Evolutionary conservation across 2,113 vertebrate species (phyloP).

Genomic region (Sinocyclocheilus grahami): DNA sequence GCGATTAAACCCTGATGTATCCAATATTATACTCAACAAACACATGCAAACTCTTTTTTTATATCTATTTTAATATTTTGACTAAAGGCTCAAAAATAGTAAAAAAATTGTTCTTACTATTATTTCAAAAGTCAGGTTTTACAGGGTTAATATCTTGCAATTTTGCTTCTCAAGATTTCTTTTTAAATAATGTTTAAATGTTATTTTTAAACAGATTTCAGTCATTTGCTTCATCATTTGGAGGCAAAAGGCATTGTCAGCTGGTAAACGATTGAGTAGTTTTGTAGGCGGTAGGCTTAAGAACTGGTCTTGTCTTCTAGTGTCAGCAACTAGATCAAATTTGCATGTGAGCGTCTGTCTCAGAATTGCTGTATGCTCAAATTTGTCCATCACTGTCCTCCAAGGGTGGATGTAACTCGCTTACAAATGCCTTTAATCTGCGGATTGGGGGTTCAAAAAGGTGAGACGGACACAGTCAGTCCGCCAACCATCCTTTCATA

Average conservation of each 20-base stretch:
- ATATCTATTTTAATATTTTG: too few species aligned
- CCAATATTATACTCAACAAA: too few species aligned
- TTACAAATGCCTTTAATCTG: slow-evolving; percentile 36
- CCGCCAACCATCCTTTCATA: slow-evolving; percentile 28
- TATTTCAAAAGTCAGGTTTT: not conserved
- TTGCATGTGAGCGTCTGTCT: slow-evolving; percentile 2
- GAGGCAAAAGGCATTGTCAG: not conserved
- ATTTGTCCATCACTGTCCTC: slow-evolving; percentile 13
- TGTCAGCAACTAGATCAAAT: not conserved
- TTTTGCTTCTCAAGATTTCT: not conserved
- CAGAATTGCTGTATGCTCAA: slow-evolving; percentile 20
- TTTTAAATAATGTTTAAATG: not conserved
- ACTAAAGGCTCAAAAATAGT: too few species aligned
- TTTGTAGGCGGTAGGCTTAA: not conserved
- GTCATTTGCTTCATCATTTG: not conserved
- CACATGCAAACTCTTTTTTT: too few species aligned
- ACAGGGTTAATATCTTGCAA: not conserved
- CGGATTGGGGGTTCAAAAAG: slow-evolving; percentile 33
- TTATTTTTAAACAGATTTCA: not conserved
- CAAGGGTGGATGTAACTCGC: slow-evolving; percentile 41
- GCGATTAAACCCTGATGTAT: too few species aligned
- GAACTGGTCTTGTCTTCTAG: not conserved
- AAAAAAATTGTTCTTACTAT: not conserved
- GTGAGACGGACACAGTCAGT: slow-evolving; percentile 51
- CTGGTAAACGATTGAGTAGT: not conserved